Conservation (phyloP, 2,797 vertebrate species). For the Coreius guichenoti region DNA sequence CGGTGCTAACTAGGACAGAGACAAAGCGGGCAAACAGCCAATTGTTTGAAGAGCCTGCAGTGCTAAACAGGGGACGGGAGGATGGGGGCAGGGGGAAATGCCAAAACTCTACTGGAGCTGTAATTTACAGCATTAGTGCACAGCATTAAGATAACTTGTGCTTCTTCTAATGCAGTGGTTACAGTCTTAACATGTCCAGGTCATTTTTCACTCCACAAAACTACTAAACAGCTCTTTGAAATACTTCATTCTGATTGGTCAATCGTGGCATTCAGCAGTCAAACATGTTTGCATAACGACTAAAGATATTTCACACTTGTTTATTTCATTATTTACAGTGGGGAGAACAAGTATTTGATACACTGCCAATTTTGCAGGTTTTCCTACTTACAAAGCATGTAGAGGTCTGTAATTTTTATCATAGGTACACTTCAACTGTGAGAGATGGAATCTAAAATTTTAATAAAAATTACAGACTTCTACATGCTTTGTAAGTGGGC, state of each 20-base stretch:
- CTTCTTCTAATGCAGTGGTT: conserved; percentile 1
- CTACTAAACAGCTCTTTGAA: neutral
- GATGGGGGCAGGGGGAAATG: conserved; percentile 71
- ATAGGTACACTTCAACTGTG: too few species aligned
- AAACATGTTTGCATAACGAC: neutral
- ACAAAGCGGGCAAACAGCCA: conserved; percentile 86
- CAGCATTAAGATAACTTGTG: conserved; percentile 19
- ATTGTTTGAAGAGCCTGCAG: conserved; percentile 71
- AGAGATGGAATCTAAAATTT: too few species aligned
- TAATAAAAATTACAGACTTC: too few species aligned
- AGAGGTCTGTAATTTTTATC: too few species aligned
- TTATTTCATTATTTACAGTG: neutral
- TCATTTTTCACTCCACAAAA: conserved; percentile 15
- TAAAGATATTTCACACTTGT: neutral
- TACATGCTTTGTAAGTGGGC: too few species aligned
- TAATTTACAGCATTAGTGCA: conserved; percentile 46
- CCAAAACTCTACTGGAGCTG: conserved; percentile 71
- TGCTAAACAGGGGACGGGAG: conserved; percentile 73
- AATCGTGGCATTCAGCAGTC: neutral
- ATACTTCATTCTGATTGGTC: neutral
- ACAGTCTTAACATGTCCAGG: conserved; percentile 9
- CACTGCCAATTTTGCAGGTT: too few species aligned
- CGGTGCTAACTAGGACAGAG: conserved; percentile 80
- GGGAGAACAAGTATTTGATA: too few species aligned
- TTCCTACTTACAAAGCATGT: too few species aligned